These are phyloP conservation scores for Marcusenius ussheri DNA, from an alignment of 2,113 vertebrate species.

Conservation along the genomic window DNA sequence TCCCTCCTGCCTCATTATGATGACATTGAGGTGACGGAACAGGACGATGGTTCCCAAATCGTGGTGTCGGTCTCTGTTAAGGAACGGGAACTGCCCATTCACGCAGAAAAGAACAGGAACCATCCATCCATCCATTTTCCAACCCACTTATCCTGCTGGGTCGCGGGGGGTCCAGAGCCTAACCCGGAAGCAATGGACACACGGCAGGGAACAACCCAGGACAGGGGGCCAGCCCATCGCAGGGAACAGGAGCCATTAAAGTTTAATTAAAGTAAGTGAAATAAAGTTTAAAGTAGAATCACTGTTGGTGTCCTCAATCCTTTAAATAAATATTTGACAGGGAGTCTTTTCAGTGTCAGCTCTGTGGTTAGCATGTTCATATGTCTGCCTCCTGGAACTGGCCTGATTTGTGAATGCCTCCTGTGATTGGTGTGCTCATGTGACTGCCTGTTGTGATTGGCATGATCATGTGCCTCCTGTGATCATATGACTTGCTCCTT, in stretches of 20 bases:
- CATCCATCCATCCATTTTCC: neutral
- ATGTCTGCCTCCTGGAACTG: neutral
- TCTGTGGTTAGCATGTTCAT: neutral
- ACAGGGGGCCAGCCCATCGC: too few relatives aligned
- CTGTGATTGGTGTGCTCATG: neutral
- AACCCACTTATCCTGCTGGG: too few relatives aligned
- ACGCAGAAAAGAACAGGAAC: neutral
- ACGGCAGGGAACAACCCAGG: too few relatives aligned
- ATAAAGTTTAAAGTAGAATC: neutral
- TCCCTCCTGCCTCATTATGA: neutral
- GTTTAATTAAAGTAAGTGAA: neutral
- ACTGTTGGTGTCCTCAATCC: neutral
- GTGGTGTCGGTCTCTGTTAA: neutral
- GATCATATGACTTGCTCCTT: neutral
- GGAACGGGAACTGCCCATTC: neutral
- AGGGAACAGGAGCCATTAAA: neutral
- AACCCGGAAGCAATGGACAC: too few relatives aligned
- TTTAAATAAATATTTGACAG: neutral
- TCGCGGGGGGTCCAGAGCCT: too few relatives aligned
- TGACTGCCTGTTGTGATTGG: neutral
- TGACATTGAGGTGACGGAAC: neutral
- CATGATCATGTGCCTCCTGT: neutral
- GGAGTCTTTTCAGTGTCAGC: neutral
- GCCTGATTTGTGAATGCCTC: neutral
- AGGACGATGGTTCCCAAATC: neutral